Conservation (phyloP, 2,113 vertebrate species). For the Forbesichthys papilliferus region DNA sequence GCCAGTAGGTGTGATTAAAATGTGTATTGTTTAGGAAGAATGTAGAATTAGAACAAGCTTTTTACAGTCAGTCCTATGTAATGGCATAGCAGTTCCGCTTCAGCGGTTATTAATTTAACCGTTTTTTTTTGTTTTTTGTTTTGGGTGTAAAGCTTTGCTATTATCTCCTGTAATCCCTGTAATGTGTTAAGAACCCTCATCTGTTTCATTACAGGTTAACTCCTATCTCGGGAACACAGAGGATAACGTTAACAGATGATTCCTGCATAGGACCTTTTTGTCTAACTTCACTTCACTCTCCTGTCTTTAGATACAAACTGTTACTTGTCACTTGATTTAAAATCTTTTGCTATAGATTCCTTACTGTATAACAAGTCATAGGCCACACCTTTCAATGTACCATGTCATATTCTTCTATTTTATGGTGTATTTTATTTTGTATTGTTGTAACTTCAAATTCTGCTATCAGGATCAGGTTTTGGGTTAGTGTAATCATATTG, state of each 20-base stretch:
- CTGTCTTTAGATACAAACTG: slow-evolving; percentile 78
- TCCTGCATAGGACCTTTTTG: slow-evolving; percentile 81
- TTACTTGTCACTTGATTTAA: slow-evolving; percentile 79
- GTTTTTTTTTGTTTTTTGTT: not conserved
- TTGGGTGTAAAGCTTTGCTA: slow-evolving; percentile 24
- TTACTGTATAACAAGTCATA: slow-evolving; percentile 62
- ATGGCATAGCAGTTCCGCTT: not conserved
- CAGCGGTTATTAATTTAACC: not conserved
- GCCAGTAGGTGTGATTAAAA: not conserved
- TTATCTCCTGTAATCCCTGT: slow-evolving; percentile 25
- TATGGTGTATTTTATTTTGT: slow-evolving; percentile 51
- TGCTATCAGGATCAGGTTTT: slow-evolving; percentile 48
- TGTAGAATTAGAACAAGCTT: not conserved
- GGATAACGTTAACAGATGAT: slow-evolving; percentile 53
- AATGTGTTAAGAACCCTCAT: not conserved
- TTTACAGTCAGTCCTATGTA: not conserved
- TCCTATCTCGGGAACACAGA: slow-evolving; percentile 81
- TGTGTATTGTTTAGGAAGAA: not conserved
- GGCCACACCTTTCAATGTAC: slow-evolving; percentile 75
- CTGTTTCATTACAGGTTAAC: slow-evolving; percentile 73
- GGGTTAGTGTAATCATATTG: slow-evolving; percentile 31
- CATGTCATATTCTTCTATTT: slow-evolving; percentile 62
- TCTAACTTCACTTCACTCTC: slow-evolving; percentile 81
- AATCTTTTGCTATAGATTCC: slow-evolving; percentile 55
- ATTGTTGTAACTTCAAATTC: slow-evolving; percentile 62